Conservation (phyloP, 2,113 vertebrate species). For the Nesogale talazaci region DNA sequence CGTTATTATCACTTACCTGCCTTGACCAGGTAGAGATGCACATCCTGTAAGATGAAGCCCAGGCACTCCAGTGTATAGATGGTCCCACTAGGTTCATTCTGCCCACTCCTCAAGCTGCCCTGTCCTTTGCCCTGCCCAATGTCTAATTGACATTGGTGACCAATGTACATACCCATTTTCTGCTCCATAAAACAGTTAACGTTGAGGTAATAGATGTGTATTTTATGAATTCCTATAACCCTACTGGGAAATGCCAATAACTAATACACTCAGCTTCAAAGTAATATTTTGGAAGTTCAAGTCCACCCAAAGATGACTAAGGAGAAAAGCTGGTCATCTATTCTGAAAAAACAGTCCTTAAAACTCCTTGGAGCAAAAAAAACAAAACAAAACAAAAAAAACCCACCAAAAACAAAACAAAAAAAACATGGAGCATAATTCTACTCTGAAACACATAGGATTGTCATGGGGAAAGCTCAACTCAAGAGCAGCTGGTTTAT, state of each 20-base stretch:
- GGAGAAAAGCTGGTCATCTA: not conserved
- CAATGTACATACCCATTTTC: not conserved
- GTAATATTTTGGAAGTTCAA: not conserved
- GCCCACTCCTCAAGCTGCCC: not conserved
- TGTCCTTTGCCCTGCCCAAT: not conserved
- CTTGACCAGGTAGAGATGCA: too few relatives aligned
- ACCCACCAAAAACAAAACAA: too few relatives aligned
- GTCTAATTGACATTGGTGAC: not conserved
- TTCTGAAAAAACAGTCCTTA: not conserved
- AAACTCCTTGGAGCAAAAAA: not conserved
- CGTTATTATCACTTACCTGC: too few relatives aligned
- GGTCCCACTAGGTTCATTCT: fast-evolving
- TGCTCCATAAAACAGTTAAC: not conserved
- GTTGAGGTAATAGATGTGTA: not conserved
- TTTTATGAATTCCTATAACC: not conserved
- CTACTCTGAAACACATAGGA: not conserved
- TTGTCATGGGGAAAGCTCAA: not conserved
- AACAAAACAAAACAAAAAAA: too few relatives aligned
- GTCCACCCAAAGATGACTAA: not conserved
- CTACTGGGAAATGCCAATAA: not conserved
- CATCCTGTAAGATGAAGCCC: too few relatives aligned
- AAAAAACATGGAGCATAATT: not conserved
- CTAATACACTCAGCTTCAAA: not conserved
- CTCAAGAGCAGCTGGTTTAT: not conserved
- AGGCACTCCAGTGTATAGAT: not conserved